A percentile compares a stretch with the other conserved stretches of the same genome.
These are phyloP conservation scores for Cloeon dipterum DNA, from an alignment of 2,888 invertebrate species.

Conservation along the genomic window DNA sequence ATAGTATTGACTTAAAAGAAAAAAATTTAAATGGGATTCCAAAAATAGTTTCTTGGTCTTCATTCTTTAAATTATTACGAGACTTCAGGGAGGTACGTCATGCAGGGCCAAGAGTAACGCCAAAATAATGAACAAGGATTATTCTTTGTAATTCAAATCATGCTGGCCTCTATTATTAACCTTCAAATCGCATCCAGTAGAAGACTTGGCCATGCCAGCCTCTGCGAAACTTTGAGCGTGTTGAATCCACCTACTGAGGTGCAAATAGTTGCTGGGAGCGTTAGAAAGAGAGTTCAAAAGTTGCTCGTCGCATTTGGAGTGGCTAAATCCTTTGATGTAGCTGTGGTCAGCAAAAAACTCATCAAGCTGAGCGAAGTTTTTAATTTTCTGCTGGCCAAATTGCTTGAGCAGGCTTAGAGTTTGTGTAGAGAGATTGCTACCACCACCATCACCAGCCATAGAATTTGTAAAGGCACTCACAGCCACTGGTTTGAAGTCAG, in stretches of 20 bases:
- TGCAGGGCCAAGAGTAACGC: no score
- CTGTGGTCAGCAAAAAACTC: constrained; percentile 18
- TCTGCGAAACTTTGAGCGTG: constrained; percentile 19
- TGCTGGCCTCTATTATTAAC: no score
- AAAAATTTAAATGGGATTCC: no score
- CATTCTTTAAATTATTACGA: no score
- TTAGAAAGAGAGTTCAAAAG: constrained; percentile 13
- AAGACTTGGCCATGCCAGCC: no score
- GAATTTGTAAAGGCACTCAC: no score
- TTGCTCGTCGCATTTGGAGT: constrained; percentile 18
- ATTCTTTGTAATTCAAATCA: no score
- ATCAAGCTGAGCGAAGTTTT: constrained; percentile 13
- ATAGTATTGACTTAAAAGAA: no score
- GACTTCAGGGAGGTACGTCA: no score
- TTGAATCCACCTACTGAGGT: constrained; percentile 20
- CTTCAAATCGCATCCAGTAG: no score
- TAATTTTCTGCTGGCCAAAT: neutral
- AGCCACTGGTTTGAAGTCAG: constrained; percentile 9
- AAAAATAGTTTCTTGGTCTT: no score
- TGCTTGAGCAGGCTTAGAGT: constrained; percentile 1
- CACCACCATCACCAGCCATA: neutral
- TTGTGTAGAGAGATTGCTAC: neutral
- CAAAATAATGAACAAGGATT: no score
- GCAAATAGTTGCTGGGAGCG: constrained; percentile 4
- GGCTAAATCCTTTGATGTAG: constrained; percentile 19